Evolutionary conservation across 2,888 invertebrate species (phyloP).

Genomic region (Andrena bucephala): DNA sequence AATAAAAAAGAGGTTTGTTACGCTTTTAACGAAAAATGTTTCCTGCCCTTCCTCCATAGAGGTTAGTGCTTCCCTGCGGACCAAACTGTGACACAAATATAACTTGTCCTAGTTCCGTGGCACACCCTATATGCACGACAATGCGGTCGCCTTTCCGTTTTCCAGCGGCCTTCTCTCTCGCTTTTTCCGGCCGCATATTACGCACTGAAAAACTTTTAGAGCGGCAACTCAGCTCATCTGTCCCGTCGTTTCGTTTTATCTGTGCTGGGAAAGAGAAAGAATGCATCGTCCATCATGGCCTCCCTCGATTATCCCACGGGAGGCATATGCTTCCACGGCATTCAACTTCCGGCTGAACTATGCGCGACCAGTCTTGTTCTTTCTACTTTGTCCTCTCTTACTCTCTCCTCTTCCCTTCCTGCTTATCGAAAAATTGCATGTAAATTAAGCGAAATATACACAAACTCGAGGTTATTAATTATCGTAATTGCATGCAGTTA

Average conservation of each 20-base stretch:
- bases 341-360: slow-evolving; percentile 50
- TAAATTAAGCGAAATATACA: slow-evolving; percentile 44
- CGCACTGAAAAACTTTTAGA: slow-evolving; percentile 68
- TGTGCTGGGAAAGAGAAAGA: slow-evolving; percentile 62
- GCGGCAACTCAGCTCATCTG: slow-evolving; percentile 54
- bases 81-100: slow-evolving; percentile 52
- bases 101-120: slow-evolving; percentile 49
- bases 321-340: slow-evolving; percentile 49
- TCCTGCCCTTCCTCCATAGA: slow-evolving; percentile 22
- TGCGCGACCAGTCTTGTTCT: slow-evolving; percentile 12
- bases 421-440: slow-evolving; percentile 20
- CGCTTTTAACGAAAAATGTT: slow-evolving; percentile 21
- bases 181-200: slow-evolving; percentile 56
- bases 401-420: not conserved
- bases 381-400: slow-evolving; percentile 7
- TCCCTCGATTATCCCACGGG: slow-evolving; percentile 73
- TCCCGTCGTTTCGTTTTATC: slow-evolving; percentile 65
- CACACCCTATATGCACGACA: slow-evolving; percentile 51
- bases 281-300: slow-evolving; percentile 71
- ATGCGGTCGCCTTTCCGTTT: slow-evolving; percentile 52
- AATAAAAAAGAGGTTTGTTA: slow-evolving; percentile 5
- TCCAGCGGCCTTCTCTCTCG: slow-evolving; percentile 28
- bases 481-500: not conserved
- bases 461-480: not conserved
- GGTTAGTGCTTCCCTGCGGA: slow-evolving; percentile 35